Conservation (phyloP, 2,888 invertebrate species). For the Catocala sponsa region DNA sequence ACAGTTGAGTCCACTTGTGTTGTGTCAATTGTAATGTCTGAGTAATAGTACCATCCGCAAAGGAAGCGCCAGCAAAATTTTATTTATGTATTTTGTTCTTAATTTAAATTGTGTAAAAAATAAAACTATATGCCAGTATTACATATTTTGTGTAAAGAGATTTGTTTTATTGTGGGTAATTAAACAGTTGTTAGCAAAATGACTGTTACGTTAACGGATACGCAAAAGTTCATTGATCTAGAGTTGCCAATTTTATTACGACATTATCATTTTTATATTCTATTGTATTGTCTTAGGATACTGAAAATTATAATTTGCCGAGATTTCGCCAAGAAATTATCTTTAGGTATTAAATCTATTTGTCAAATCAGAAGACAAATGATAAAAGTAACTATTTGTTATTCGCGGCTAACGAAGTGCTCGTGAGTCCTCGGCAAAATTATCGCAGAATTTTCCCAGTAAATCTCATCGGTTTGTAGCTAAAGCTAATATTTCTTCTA, state of each 20-base stretch:
- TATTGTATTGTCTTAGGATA: too few relatives aligned
- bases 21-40: slow-evolving; percentile 12
- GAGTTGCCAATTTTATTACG: neutral
- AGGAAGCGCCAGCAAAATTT: neutral
- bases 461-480: slow-evolving; percentile 28
- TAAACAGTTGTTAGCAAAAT: neutral
- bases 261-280: too few relatives aligned
- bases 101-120: neutral
- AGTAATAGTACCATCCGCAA: slow-evolving; percentile 20
- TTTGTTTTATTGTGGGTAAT: slow-evolving; percentile 1
- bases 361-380: slow-evolving; percentile 34
- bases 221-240: slow-evolving; percentile 4
- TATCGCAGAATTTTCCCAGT: slow-evolving; percentile 6
- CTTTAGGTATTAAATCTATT: slow-evolving; percentile 34
- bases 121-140: too few relatives aligned
- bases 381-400: slow-evolving; percentile 42
- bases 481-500: slow-evolving; percentile 38
- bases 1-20: slow-evolving; percentile 20
- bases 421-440: slow-evolving; percentile 9
- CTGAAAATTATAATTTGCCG: neutral
- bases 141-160: too few relatives aligned
- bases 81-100: neutral
- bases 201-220: slow-evolving; percentile 3
- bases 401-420: slow-evolving; percentile 28
- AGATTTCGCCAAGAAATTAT: slow-evolving; percentile 17